phyloP scores from a whole-genome alignment of 2,797 vertebrate species.

The Holocentrus rufus region DNA sequence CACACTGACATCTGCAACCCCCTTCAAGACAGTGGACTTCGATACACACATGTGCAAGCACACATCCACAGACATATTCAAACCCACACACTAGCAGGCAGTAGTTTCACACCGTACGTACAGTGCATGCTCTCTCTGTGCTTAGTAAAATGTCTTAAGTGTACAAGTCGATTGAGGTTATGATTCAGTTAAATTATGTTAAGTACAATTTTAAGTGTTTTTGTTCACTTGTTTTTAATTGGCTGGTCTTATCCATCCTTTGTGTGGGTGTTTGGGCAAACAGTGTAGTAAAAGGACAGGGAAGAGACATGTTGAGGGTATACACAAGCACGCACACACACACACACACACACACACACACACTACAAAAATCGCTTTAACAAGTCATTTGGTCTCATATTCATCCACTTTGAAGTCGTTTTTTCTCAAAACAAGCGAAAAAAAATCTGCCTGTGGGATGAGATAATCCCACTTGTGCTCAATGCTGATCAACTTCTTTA shows the following conservation, averaged over 20 bases:
- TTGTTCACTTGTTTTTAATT: not conserved
- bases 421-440: too few species aligned
- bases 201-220: not conserved
- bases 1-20: slow-evolving; percentile 31
- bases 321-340: not conserved
- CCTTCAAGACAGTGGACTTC: slow-evolving; percentile 52
- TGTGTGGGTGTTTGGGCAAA: not conserved
- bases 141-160: slow-evolving; percentile 50
- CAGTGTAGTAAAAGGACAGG: not conserved
- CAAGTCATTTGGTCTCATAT: too few species aligned
- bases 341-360: not conserved
- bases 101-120: slow-evolving; percentile 37
- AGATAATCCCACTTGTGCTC: too few species aligned
- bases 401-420: too few species aligned
- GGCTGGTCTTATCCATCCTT: not conserved
- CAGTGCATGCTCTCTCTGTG: slow-evolving; percentile 49
- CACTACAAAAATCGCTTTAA: not conserved
- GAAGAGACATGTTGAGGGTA: not conserved
- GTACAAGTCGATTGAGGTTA: slow-evolving; percentile 14
- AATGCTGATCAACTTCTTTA: too few species aligned
- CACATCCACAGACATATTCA: slow-evolving; percentile 47
- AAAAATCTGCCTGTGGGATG: too few species aligned
- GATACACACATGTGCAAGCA: slow-evolving; percentile 39
- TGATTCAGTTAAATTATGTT: slow-evolving; percentile 10
- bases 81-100: slow-evolving; percentile 38